Evolutionary conservation across 2,797 vertebrate genomes (phyloP).

Genomic region (Rhinophrynus dorsalis): DNA sequence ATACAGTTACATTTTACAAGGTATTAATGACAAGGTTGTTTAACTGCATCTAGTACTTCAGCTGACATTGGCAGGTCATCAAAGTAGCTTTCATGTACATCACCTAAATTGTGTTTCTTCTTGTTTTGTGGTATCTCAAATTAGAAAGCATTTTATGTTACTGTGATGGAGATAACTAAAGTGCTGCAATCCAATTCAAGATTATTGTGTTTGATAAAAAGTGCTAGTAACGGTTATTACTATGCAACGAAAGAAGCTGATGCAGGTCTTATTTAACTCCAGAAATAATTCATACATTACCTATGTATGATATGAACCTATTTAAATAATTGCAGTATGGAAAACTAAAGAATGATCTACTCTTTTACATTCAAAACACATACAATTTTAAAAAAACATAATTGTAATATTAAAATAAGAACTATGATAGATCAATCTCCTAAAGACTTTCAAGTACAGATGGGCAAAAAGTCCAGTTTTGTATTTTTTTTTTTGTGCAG

Average conservation of each 20-base stretch:
- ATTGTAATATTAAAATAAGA: too few species aligned
- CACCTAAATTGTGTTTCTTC: constrained; percentile 16
- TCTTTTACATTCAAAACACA: too few species aligned
- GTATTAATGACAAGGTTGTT: not conserved
- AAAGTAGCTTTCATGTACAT: constrained; percentile 9
- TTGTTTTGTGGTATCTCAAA: constrained; percentile 16
- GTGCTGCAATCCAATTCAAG: constrained; percentile 13
- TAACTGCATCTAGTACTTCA: not conserved
- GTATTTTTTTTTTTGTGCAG: too few species aligned
- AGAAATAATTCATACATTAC: not conserved
- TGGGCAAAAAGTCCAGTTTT: too few species aligned
- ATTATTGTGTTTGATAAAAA: constrained; percentile 16
- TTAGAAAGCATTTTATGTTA: constrained; percentile 18
- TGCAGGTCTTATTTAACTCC: too few species aligned
- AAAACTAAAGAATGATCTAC: too few species aligned
- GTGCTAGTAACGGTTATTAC: constrained; percentile 15
- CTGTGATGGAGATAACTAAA: constrained; percentile 27
- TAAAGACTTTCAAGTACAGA: too few species aligned
- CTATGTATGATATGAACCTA: too few species aligned
- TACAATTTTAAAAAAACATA: too few species aligned
- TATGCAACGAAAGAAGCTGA: constrained; percentile 2
- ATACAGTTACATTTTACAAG: not conserved
- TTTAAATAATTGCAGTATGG: too few species aligned
- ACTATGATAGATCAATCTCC: too few species aligned
- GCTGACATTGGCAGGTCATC: constrained; percentile 19